A percentile compares a stretch with the other conserved stretches of the same genome.
Conservation (phyloP, 2,113 vertebrate genomes). For the Epinephelus lanceolatus region DNA sequence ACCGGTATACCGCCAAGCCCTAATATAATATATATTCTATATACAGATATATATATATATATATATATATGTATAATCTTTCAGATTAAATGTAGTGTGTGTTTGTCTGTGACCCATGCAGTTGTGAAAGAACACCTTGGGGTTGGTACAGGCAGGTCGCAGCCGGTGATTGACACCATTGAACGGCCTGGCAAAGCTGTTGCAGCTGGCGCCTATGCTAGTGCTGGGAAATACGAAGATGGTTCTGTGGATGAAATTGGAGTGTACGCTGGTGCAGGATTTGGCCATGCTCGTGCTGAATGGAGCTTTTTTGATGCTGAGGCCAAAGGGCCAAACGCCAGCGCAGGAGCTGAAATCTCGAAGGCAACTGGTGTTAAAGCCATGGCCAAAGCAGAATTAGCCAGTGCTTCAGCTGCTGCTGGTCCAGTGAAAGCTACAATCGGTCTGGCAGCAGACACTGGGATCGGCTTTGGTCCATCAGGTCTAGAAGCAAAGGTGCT, state of each 20-base stretch:
- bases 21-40: too few species aligned
- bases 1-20: too few species aligned
- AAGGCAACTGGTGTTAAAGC: fast-evolving
- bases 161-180: not conserved
- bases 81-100: too few species aligned
- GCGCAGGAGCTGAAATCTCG: fast-evolving
- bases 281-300: constrained; percentile 6
- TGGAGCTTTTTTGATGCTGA: fast-evolving
- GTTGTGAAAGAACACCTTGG: too few species aligned
- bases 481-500: not conserved
- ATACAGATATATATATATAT: too few species aligned
- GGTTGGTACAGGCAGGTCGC: too few species aligned
- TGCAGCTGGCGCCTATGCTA: fast-evolving
- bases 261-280: not conserved
- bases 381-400: not conserved
- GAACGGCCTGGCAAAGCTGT: not conserved
- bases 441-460: not conserved
- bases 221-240: fast-evolving
- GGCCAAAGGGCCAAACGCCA: constrained; percentile 29
- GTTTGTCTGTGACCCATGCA: too few species aligned
- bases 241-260: fast-evolving
- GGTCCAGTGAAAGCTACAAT: not conserved
- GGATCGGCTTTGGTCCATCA: fast-evolving
- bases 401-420: not conserved
- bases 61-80: too few species aligned